A percentile compares a stretch with the other conserved stretches of the same genome.
phyloP scores from a whole-genome alignment of 2,113 vertebrate genomes.

The Empidonax traillii region DNA sequence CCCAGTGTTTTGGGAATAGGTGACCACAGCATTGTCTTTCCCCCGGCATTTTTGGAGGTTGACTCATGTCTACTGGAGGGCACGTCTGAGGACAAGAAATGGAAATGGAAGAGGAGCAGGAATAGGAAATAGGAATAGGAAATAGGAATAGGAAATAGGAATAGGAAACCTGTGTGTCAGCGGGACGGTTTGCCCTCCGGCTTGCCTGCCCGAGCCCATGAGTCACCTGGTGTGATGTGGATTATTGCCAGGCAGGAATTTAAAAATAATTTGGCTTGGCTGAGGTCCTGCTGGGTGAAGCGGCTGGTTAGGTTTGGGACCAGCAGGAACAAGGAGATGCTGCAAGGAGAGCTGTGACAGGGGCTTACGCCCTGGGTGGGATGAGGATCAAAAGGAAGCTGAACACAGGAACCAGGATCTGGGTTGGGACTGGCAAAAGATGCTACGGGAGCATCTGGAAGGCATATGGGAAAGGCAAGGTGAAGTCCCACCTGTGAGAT shows the following conservation, averaged over 20 bases:
- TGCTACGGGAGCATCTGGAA: accelerated
- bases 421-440: background rate
- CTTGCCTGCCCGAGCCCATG: background rate
- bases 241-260: constrained; percentile 26
- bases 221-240: background rate
- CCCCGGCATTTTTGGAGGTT: background rate
- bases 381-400: background rate
- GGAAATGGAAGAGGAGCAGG: background rate
- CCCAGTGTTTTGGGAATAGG: background rate
- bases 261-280: constrained; percentile 28
- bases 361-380: background rate
- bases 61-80: background rate
- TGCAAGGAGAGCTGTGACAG: background rate
- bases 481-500: background rate
- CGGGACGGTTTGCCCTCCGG: background rate
- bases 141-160: no score
- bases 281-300: background rate
- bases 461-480: background rate
- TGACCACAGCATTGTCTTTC: background rate
- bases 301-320: background rate
- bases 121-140: no score
- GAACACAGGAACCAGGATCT: background rate
- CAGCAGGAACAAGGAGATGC: background rate
- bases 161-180: constrained; percentile 21
- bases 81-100: background rate